Evolutionary conservation across 2,797 vertebrate species (phyloP), one percentile per base, ranked within the genome.

Genomic region (Neosalanx taihuensis): DNA sequence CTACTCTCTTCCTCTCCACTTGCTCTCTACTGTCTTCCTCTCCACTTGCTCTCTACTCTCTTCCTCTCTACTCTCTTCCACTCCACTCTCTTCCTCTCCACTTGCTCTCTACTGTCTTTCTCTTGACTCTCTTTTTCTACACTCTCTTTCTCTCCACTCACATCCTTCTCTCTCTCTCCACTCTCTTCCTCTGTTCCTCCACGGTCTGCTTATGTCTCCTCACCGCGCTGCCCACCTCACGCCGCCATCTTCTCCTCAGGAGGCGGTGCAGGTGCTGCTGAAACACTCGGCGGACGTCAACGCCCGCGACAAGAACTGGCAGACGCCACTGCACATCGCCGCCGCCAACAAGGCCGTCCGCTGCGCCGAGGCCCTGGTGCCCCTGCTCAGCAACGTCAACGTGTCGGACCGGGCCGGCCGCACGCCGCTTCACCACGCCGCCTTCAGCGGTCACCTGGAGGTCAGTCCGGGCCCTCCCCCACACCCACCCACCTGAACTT

Each of bases 271-370:
- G 89, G 94, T 99, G 85, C 90, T 99, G 88, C 87, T 99, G 85
- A 99, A 99, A 81, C 96, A 99, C 91, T 98, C 97, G 60, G 96
- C 96, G 0, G 98, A 99, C 75, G 97, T 99, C 61, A 99, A 99
- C 60, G 96, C 98, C 58, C 92, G 97, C 79, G 98, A 99, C 82
- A 99, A 99, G 89, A 99, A 98, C 81, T 99, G 97, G 98, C 98
- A 99, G 92, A 99, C 97, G 15, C 98, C 98, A 1, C 90, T 99
- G 69, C 98, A 99, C 84, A 96, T 99, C 78, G 96, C 96, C 4
- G 96, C 96, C 35, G 96, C 96, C 76, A 99, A 99, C 77, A 98
- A 97, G 90, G 97, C 98, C 10, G 94, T 99, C 67, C 96, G 96
- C 87, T 98, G 97, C 26, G 96, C 97, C 0, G 97, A 99, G 90